These are phyloP conservation scores for Serinus canaria DNA, from an alignment of 2,113 vertebrate species.

Conservation along the genomic window DNA sequence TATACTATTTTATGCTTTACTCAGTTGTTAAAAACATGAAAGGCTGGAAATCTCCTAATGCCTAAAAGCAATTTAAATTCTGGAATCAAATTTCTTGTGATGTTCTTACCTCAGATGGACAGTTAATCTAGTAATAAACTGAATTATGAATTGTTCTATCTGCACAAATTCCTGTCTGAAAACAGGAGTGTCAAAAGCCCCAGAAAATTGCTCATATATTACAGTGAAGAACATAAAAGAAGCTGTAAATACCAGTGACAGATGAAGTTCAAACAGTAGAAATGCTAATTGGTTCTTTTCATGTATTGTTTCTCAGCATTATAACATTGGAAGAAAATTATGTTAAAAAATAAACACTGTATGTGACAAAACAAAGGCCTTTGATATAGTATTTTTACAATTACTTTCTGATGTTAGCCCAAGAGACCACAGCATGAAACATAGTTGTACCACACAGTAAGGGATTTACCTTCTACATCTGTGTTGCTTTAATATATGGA, in stretches of 20 bases:
- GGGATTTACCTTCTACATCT: conserved; percentile 29
- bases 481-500: background rate
- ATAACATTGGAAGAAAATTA: background rate
- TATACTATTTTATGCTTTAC: background rate
- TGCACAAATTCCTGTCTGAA: background rate
- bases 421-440: background rate
- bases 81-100: conserved; percentile 6
- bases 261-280: background rate
- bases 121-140: conserved; percentile 1
- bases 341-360: background rate
- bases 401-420: conserved; percentile 19
- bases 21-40: background rate
- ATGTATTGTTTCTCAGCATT: background rate
- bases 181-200: background rate
- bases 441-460: background rate
- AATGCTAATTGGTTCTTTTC: background rate
- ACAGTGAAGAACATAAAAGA: conserved; percentile 21
- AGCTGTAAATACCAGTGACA: background rate
- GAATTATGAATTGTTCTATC: background rate
- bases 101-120: background rate
- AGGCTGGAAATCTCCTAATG: background rate
- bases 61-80: background rate
- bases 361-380: background rate
- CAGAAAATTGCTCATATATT: background rate
- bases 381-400: background rate